These are phyloP conservation scores for Gambusia affinis DNA, from an alignment of 2,113 vertebrate species.

Conservation along the genomic window DNA sequence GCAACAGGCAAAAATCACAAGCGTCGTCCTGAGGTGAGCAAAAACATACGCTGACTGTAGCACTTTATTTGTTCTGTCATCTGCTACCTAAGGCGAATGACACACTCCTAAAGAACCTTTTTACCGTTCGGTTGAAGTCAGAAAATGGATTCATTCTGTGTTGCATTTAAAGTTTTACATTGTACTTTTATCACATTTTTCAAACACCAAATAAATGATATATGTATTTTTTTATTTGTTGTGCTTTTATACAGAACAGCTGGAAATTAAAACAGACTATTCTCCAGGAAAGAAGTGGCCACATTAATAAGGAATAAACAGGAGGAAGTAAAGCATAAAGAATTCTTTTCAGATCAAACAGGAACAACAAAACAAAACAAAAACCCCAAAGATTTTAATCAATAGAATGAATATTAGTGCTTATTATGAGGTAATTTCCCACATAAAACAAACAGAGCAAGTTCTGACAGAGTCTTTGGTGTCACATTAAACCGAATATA, in stretches of 20 bases:
- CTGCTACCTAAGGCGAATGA: background rate
- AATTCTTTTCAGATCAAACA: background rate
- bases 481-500: background rate
- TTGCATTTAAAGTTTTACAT: slow-evolving; percentile 1
- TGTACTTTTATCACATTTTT: slow-evolving; percentile 11
- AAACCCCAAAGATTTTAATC: background rate
- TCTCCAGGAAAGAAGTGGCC: slow-evolving; percentile 8
- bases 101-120: background rate
- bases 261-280: slow-evolving; percentile 10
- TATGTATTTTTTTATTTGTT: slow-evolving; percentile 28
- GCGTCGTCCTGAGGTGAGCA: background rate
- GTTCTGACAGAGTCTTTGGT: background rate
- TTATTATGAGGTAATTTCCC: background rate
- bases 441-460: background rate
- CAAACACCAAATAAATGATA: slow-evolving; percentile 21
- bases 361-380: background rate
- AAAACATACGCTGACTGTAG: background rate
- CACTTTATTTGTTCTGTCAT: slow-evolving; percentile 35
- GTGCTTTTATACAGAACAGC: slow-evolving; percentile 27
- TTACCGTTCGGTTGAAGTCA: too few species aligned
- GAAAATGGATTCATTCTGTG: slow-evolving; percentile 8
- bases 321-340: slow-evolving; percentile 3
- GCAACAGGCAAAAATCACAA: slow-evolving; percentile 10
- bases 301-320: slow-evolving; percentile 7
- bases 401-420: background rate